Conservation (phyloP, 1,140 invertebrate genomes). For the Meloidogyne floridensis region DNA sequence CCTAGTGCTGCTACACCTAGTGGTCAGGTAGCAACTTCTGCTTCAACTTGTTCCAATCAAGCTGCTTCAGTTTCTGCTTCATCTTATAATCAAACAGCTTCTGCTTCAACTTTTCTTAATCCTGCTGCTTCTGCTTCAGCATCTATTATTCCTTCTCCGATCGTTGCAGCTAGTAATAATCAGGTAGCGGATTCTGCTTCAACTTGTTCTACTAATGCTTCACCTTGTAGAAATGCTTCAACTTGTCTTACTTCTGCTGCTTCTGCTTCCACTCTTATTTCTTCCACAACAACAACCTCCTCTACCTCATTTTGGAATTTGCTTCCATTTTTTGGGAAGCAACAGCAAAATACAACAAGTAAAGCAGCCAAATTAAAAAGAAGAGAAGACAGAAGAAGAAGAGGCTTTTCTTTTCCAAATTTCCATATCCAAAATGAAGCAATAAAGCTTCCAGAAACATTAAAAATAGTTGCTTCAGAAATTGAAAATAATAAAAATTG, state of each 20-base stretch:
- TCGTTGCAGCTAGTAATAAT: too few species aligned
- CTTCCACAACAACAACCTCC: not conserved
- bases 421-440: not conserved
- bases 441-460: not conserved
- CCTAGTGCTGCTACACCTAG: too few species aligned
- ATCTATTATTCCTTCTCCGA: too few species aligned
- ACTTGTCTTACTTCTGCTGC: not conserved
- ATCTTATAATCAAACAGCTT: not conserved
- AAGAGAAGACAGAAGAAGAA: conserved; percentile 1
- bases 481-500: not conserved
- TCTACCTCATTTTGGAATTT: not conserved
- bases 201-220: not conserved
- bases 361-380: not conserved
- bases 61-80: too few species aligned
- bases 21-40: too few species aligned
- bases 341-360: too few species aligned
- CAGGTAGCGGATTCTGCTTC: not conserved
- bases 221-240: not conserved
- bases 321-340: not conserved
- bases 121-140: not conserved
- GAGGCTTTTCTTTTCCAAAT: not conserved
- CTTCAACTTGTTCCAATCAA: too few species aligned
- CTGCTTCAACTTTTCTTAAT: not conserved
- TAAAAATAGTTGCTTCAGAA: not conserved
- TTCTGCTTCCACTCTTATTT: not conserved